phyloP scores from a whole-genome alignment of 2,113 vertebrate genomes.

The Octodon degus region DNA sequence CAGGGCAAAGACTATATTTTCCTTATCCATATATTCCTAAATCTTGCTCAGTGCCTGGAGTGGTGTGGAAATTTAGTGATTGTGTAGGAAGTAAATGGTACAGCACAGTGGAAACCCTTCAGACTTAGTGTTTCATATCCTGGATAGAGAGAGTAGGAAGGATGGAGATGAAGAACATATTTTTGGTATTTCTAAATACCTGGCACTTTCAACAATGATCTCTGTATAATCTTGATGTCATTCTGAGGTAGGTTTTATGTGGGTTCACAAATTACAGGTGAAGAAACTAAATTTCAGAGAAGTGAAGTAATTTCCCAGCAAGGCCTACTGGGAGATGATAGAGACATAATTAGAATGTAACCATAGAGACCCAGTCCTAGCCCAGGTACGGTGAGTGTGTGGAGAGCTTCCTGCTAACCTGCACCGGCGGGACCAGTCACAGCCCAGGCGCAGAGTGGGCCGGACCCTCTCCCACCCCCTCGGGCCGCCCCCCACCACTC shows the following conservation, averaged over 20 bases:
- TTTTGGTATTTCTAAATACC: neutral
- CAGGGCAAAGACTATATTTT: neutral
- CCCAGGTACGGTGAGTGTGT: no score
- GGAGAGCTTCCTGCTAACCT: no score
- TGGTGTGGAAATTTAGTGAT: neutral
- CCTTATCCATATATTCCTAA: neutral
- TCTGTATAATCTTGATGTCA: neutral
- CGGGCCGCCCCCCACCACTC: no score
- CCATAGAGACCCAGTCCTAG: no score
- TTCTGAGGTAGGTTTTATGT: constrained; percentile 7
- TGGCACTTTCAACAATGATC: neutral
- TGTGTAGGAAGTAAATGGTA: neutral
- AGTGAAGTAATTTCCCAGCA: constrained; percentile 11
- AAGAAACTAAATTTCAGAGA: constrained; percentile 9
- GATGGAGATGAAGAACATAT: neutral
- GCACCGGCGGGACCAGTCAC: no score
- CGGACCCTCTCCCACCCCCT: no score
- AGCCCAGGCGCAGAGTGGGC: no score
- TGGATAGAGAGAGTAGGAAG: neutral
- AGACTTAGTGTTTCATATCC: neutral
- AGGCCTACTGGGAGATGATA: neutral
- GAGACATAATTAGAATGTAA: neutral
- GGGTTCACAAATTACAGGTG: neutral
- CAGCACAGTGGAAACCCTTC: neutral
- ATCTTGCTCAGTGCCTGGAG: neutral